Percentiles rank a stretch among this genome's conserved stretches.
These are phyloP conservation scores for Lordiphosa mommai DNA, from an alignment of 1,140 invertebrate species.

Conservation along the genomic window DNA sequence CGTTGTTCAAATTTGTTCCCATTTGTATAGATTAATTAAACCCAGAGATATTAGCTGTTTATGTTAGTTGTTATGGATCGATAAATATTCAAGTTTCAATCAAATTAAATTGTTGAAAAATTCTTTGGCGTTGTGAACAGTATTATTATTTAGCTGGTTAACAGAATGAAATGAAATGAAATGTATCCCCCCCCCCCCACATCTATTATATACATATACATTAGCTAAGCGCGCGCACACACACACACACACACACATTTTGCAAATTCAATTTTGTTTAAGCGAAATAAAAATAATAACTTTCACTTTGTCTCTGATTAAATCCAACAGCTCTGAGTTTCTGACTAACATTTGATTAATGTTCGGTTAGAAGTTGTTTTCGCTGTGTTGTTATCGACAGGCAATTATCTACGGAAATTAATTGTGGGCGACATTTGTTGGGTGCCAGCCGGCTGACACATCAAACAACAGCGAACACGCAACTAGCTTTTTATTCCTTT, in stretches of 20 bases:
- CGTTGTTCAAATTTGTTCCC: conserved; percentile 69
- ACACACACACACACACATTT: conserved; percentile 27
- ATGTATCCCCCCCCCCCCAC: conserved; percentile 19
- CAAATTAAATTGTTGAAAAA: conserved; percentile 43
- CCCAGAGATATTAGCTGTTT: conserved; percentile 65
- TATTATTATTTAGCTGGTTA: conserved; percentile 73
- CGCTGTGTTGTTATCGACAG: conserved; percentile 55
- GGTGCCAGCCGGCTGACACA: conserved; percentile 38
- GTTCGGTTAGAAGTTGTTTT: conserved; percentile 19
- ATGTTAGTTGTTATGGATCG: conserved; percentile 59
- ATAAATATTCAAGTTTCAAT: conserved; percentile 27
- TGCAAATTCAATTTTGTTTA: conserved; percentile 61
- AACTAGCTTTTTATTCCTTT: conserved; percentile 6
- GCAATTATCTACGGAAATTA: conserved; percentile 68
- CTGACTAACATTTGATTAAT: conserved; percentile 50
- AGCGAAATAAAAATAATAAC: conserved; percentile 60
- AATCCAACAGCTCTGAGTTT: conserved; percentile 33
- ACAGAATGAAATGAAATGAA: conserved; percentile 26
- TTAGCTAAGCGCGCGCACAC: conserved; percentile 9
- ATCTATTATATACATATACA: conserved; percentile 11
- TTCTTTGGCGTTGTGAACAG: conserved; percentile 71
- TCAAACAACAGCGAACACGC: conserved; percentile 29
- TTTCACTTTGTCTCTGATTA: conserved; percentile 49
- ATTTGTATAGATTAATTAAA: conserved; percentile 55
- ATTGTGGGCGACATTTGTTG: conserved; percentile 50